These are phyloP conservation scores for Caenorhabditis briggsae DNA, from an alignment of 1,140 invertebrate genomes.

Conservation along the genomic window DNA sequence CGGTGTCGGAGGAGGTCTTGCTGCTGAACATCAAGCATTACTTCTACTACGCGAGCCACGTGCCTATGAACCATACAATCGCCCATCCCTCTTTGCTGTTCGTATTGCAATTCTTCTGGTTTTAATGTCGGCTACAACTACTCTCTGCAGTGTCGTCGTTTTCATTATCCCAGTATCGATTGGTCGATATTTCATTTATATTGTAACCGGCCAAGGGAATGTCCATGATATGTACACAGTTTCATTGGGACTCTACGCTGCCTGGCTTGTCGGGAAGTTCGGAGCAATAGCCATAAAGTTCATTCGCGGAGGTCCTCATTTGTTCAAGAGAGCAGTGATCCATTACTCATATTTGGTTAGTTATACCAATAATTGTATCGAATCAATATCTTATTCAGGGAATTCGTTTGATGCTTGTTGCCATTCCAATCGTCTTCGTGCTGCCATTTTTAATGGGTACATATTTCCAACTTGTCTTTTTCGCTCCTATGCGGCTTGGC, in stretches of 20 bases:
- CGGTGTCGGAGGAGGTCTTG: slow-evolving; percentile 77
- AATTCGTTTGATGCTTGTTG: slow-evolving; percentile 78
- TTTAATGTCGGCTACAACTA: slow-evolving; percentile 87
- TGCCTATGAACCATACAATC: slow-evolving; percentile 87
- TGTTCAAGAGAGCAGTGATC: slow-evolving; percentile 15
- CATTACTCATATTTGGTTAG: slow-evolving; percentile 49
- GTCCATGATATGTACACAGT: slow-evolving; percentile 67
- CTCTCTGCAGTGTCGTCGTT: slow-evolving; percentile 86
- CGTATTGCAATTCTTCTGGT: slow-evolving; percentile 85
- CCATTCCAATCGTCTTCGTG: slow-evolving; percentile 86
- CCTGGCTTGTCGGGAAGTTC: slow-evolving; percentile 51
- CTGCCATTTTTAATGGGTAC: slow-evolving; percentile 91
- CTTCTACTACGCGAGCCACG: slow-evolving; percentile 78
- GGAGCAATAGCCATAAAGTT: slow-evolving; percentile 85
- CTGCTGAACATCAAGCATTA: slow-evolving; percentile 77
- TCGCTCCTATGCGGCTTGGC: slow-evolving; percentile 91
- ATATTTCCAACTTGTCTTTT: slow-evolving; percentile 84
- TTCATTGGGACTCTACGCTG: slow-evolving; percentile 59
- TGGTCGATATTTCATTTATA: slow-evolving; percentile 70
- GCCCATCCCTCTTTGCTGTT: slow-evolving; percentile 86
- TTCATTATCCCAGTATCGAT: slow-evolving; percentile 86
- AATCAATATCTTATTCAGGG: slow-evolving; percentile 8
- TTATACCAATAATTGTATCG: neutral
- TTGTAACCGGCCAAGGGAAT: slow-evolving; percentile 61
- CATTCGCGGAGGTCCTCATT: slow-evolving; percentile 79